phyloP scores from a whole-genome alignment of 2,113 vertebrate genomes.

The Bolborhynchus lineola region DNA sequence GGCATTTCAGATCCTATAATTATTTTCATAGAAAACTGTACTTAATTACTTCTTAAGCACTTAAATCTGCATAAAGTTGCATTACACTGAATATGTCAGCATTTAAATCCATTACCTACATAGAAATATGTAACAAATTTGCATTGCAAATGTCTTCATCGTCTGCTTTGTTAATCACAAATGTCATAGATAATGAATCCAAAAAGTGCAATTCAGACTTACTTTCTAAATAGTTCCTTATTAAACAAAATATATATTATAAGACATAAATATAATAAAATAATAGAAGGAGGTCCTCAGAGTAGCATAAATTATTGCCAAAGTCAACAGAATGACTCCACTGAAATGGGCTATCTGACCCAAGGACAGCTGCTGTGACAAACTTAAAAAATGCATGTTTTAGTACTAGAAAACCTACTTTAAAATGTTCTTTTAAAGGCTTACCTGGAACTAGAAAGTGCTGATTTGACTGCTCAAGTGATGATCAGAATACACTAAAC shows the following conservation, averaged over 20 bases:
- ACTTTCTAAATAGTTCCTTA: not conserved
- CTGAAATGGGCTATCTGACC: not conserved
- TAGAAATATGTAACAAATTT: not conserved
- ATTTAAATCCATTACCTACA: slow-evolving; percentile 8
- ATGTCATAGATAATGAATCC: not conserved
- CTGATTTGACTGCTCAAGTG: not conserved
- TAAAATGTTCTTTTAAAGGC: not conserved
- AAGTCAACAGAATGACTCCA: not conserved
- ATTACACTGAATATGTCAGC: not conserved
- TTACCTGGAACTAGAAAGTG: not conserved
- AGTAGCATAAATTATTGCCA: not conserved
- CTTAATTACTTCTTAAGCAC: slow-evolving; percentile 30
- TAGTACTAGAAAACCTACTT: not conserved
- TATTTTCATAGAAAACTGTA: not conserved
- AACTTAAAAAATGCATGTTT: not conserved
- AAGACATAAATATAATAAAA: not conserved
- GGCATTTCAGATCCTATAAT: not conserved
- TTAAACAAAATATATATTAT: not conserved
- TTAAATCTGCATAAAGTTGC: slow-evolving; percentile 20
- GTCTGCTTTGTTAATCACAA: not conserved
- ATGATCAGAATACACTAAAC: not conserved
- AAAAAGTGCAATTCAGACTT: not conserved
- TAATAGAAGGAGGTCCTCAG: not conserved
- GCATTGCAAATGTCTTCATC: not conserved
- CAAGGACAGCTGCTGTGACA: not conserved